Base-by-base conservation (phyloP, 23 tunicate genomes). In the Trididemnum miniatum region DNA sequence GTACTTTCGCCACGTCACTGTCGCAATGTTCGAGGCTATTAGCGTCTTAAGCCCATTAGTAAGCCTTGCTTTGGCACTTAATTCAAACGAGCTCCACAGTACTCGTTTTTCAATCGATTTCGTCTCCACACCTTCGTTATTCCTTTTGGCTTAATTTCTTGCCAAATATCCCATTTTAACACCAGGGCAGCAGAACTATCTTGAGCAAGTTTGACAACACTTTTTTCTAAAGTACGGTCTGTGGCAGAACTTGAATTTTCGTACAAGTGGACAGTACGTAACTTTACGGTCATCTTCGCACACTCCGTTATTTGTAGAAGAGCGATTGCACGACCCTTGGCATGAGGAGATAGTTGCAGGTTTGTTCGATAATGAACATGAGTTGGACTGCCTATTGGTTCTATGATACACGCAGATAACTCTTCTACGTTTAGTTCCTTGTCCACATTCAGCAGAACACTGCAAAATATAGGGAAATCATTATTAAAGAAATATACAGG, bases 371-470 rank as follows among this genome's bases (percentile, higher is more conserved):
- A 27, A 3, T 4, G 88, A 40, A 65, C 99, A 96, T 29, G 35
- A 51, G 20, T 29, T 72, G 33, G 81, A 35, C 31, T 33, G 54
- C 22, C 71, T 32, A 0, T 71, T 79, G 54, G 63, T 59, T 22
- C 77, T 54, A 22, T 76, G 87, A 7, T 71, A 38, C 36, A 33
- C 51, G 75, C 99, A 96, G 31, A 79, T 59, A n/a, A 96, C 99
- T 51, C 95, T 65, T 35, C 99, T 84, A 35, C 74, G 71, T 51
- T 82, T 88, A 40, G 35, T 76, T 35, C 99, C 99, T 20, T 73
- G 91, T n/a, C 99, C 99, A 63, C 99, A 96, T 77, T 74, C 62
- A 15, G 87, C 79, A 34, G 85, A 77, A 89, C 99, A 96, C 94
- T 92, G 32, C 22, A 71, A 40, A n/a, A n/a, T n/a, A n/a, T n/a